phyloP scores from a whole-genome alignment of 2,888 invertebrate genomes.

The Drosophila pseudotalamancana region DNA sequence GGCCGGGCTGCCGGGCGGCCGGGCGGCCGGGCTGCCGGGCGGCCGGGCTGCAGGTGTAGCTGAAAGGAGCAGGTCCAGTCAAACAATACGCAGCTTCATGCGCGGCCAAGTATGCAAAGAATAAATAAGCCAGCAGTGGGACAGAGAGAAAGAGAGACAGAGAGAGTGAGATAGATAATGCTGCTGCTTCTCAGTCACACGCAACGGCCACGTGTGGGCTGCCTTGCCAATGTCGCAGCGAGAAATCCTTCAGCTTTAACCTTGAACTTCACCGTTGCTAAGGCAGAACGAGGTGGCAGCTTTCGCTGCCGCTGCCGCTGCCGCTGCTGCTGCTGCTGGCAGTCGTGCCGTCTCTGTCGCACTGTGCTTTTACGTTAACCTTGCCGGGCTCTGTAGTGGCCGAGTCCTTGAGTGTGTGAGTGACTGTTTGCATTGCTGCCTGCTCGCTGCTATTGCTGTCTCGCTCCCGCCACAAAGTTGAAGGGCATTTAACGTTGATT shows the following conservation, averaged over 20 bases:
- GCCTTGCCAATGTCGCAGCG: constrained; percentile 55
- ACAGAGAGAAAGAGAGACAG: neutral
- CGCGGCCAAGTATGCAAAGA: constrained; percentile 65
- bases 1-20: no score
- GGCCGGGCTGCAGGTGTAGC: constrained; percentile 44
- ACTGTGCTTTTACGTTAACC: constrained; percentile 67
- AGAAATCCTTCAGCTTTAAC: constrained; percentile 73
- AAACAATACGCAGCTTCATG: constrained; percentile 63
- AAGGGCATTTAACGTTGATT: constrained; percentile 57
- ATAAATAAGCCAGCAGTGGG: neutral
- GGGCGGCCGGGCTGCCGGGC: no score
- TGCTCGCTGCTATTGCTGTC: constrained; percentile 14
- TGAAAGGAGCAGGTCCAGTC: constrained; percentile 43
- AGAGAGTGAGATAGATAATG: neutral
- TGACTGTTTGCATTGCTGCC: constrained; percentile 32
- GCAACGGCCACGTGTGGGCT: constrained; percentile 45
- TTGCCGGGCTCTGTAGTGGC: constrained; percentile 38
- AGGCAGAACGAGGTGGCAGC: constrained; percentile 50
- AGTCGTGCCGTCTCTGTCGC: constrained; percentile 29
- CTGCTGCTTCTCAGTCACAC: constrained; percentile 27
- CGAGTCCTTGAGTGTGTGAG: constrained; percentile 63
- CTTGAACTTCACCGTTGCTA: constrained; percentile 81
- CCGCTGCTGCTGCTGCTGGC: neutral
- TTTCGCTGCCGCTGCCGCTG: constrained; percentile 15
- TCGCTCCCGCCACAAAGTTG: constrained; percentile 20